Evolutionary conservation across 2,113 vertebrate species (phyloP).

Genomic region (Chaetodon auriga): DNA sequence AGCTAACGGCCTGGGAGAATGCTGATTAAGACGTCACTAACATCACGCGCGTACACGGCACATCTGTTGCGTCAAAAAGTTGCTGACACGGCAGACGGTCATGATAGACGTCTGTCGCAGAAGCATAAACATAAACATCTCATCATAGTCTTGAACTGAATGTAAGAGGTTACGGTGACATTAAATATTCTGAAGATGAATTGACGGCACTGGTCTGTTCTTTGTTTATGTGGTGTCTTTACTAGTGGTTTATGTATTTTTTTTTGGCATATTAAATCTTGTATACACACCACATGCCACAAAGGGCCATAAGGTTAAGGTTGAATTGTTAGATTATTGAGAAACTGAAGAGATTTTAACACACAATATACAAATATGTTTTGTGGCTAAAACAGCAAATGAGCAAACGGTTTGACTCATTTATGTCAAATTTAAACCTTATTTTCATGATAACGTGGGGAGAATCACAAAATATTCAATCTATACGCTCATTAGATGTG

Average conservation of each 20-base stretch:
- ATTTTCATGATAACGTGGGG: not conserved
- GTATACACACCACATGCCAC: not conserved
- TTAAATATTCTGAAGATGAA: not conserved
- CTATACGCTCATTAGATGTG: not conserved
- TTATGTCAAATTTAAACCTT: not conserved
- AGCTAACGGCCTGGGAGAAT: constrained; percentile 52
- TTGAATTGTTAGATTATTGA: not conserved
- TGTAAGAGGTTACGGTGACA: not conserved
- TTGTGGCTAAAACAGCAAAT: not conserved
- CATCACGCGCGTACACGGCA: constrained; percentile 19
- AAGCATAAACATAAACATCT: not conserved
- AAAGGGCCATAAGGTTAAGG: not conserved
- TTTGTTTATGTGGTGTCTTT: not conserved
- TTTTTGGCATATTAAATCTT: not conserved
- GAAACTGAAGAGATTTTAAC: not conserved
- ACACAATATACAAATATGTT: not conserved
- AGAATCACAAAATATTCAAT: not conserved
- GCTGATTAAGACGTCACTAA: constrained; percentile 51
- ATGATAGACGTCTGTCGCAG: not conserved
- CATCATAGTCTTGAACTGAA: not conserved
- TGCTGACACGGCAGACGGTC: not conserved
- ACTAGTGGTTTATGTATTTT: not conserved
- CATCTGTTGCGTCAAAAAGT: constrained; percentile 39
- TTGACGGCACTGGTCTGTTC: not conserved
- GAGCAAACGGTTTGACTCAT: not conserved